Base-by-base conservation (phyloP, 1,140 invertebrate genomes). In the Drosophila mojavensis region DNA sequence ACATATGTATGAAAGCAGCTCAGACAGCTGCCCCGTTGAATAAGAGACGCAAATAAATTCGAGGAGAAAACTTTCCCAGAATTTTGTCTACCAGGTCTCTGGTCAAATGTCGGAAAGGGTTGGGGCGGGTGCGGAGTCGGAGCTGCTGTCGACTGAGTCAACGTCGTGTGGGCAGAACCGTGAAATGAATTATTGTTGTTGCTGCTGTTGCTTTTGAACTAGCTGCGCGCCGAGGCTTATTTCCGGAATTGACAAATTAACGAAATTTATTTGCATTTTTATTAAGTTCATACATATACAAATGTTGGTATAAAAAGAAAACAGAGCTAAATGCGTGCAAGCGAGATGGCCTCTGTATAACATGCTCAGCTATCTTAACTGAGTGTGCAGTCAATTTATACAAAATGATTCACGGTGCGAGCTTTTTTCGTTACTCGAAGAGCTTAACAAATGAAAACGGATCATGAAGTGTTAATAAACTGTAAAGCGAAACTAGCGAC, bases 231-330 rank as follows among this genome's bases (percentile, higher is more conserved):
- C 54, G 66, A 78, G 59, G 64, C 75, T 78, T 81, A 62, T 75
- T 81, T 78, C 78, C 78, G 78, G 78, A 78, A 78, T 74, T 65
- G 75, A 78, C 78, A 75, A 78, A 78, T 81, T 81, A 61, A 75
- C 56, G 63, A 81, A 78, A 78, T 70, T 33, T 54, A 78, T 81
- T 81, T 71, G 70, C 70, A 81, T 74, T 77, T 77, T 41, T 30
- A 55, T 26, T 10, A 47, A 54, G 11, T 28, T 53, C 6, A 30
- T 30, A 30, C 28, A 30, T 17, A 45, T 20, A 41, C 24, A 24
- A 30, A 56, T 0, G 5, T n/a, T 15, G 4, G 5, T 15, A 13
- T 43, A 41, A 9, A 11, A 48, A 30, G 28, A 56, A 33, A 36
- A 24, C 47, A 48, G 41, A 58, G 33, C 43, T 30, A 20, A 55